Percentiles rank a stretch among this genome's conserved stretches.
Evolutionary conservation across 2,888 invertebrate genomes (phyloP).

Genomic region (Acleris emargana): DNA sequence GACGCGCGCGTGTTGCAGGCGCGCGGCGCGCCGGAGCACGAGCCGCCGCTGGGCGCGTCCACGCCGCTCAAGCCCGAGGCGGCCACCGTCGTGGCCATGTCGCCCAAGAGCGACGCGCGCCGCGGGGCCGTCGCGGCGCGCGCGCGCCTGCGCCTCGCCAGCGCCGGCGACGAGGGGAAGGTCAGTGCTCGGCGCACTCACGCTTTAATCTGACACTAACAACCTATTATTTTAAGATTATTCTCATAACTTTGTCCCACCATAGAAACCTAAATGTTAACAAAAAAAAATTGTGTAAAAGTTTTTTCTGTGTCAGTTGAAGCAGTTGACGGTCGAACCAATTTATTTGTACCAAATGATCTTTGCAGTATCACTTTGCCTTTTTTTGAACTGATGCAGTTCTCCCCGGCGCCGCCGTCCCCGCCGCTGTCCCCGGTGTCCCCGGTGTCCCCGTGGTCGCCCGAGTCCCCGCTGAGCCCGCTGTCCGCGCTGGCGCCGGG

Average conservation of each 20-base stretch:
- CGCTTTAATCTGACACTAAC: too few species aligned
- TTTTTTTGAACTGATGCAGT: background rate
- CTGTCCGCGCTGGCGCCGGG: conserved; percentile 17
- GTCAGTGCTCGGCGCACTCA: background rate
- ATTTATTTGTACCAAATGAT: too few species aligned
- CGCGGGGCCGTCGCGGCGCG: background rate
- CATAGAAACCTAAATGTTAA: too few species aligned
- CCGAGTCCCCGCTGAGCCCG: background rate
- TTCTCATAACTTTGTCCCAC: too few species aligned
- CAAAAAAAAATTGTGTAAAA: too few species aligned
- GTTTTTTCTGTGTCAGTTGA: too few species aligned
- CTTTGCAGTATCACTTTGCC: too few species aligned
- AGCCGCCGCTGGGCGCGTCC: conserved; percentile 65
- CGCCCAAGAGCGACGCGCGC: conserved; percentile 54
- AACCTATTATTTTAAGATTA: too few species aligned
- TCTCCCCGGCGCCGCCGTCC: background rate
- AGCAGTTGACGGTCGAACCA: too few species aligned
- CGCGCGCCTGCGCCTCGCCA: background rate
- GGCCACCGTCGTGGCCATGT: conserved; percentile 64
- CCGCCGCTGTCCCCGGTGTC: conserved; percentile 12
- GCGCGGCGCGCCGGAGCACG: conserved; percentile 49
- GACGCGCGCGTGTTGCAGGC: conserved; percentile 45
- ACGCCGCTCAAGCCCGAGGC: conserved; percentile 69
- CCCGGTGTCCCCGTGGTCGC: background rate
- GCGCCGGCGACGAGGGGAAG: conserved; percentile 12